Conservation (phyloP, 2,797 vertebrate genomes). For the Hirundo rustica region DNA sequence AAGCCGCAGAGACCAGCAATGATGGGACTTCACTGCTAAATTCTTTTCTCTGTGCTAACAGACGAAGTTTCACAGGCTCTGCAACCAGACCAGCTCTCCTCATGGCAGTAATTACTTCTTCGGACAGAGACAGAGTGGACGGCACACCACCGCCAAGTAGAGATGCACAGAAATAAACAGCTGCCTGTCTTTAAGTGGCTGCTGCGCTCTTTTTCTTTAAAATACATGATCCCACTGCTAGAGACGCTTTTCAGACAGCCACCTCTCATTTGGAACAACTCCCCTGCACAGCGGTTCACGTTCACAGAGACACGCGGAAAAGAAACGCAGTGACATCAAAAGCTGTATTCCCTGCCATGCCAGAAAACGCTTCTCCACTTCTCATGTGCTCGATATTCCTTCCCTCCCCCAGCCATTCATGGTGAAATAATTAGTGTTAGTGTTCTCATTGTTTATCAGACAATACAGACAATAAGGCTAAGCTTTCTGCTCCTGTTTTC, state of each 20-base stretch:
- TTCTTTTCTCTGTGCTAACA: conserved; percentile 32
- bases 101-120: conserved; percentile 30
- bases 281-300: accelerated
- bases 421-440: conserved; percentile 69
- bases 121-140: not conserved
- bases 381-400: conserved; percentile 2
- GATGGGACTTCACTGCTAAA: not conserved
- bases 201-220: not conserved
- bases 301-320: not conserved
- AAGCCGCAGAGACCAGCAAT: conserved; percentile 1
- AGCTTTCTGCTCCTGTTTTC: conserved; percentile 67
- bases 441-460: conserved; percentile 73
- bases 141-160: not conserved
- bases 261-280: not conserved
- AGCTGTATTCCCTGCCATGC: not conserved
- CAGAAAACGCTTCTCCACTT: not conserved
- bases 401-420: conserved; percentile 38
- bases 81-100: not conserved
- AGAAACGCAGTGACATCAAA: not conserved
- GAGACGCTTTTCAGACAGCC: not conserved
- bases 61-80: conserved; percentile 24
- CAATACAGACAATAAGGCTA: conserved; percentile 68
- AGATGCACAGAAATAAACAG: not conserved
- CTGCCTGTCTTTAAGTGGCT: not conserved
- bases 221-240: not conserved